Evolutionary conservation across 2,113 vertebrate species (phyloP), one percentile per base, ranked within the genome.

Genomic region (Amphiprion ocellaris): DNA sequence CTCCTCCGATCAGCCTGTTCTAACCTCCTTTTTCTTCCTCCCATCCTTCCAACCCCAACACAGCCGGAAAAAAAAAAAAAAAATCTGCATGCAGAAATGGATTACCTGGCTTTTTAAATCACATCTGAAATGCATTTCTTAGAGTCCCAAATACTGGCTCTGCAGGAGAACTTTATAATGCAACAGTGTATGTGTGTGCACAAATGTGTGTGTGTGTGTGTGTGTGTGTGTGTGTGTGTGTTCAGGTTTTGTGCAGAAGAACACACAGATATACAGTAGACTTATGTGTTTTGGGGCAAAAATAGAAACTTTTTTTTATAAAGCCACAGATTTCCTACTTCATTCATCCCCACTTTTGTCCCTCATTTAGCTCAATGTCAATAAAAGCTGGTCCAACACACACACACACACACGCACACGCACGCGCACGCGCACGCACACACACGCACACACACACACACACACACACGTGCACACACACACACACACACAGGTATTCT

Each of bases 71-170:
- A 10, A 21, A 15, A 21, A 50, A 19, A 49, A 44, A 70, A 54
- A 74, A 81, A 60, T 12, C 4, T 24, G 46, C 50, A 64, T 41
- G 50, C 53, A 76, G 60, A 82, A 88, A 79, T 74, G 62, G 65
- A 88, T 88, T 74, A 80, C 76, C 69, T 80, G 68, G 53, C 30
- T 85, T 78, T 78, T 79, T 64, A 50, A 86, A 79, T 90, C 65
- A 81, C 70, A 82, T 77, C 74, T 68, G 26, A 74, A 81, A 83
- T 68, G 33, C 39, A 77, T 78, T 80, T 86, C 30, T 81, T 65
- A 52, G 10, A 74, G 41, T 3, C 44, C 30, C 53, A 66, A 70
- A 69, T 23, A 50, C 11, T 62, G 53, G 39, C 46, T 77, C n/a
- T 55, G 70, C 80, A 68, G 56, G 24, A 66, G 44, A 54, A 46